A percentile compares a stretch with the other conserved stretches of the same genome.
Conservation (phyloP, 2,113 vertebrate species). For the Candoia aspera region DNA sequence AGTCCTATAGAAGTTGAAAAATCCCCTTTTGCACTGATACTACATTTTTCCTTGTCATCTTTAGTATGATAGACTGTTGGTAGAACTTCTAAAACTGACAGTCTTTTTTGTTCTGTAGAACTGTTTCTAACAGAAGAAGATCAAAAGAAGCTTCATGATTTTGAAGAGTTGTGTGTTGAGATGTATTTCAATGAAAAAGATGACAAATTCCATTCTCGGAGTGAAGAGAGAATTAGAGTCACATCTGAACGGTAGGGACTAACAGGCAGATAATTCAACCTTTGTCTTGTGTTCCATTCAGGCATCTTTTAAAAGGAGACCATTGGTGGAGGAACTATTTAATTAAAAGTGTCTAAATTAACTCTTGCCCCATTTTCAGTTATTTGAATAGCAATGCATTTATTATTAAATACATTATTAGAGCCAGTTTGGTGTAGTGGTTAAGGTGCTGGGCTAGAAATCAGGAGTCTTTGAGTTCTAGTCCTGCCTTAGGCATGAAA, state of each 20-base stretch:
- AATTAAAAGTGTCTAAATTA: not conserved
- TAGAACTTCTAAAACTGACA: not conserved
- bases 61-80: not conserved
- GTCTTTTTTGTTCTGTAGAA: constrained; percentile 72
- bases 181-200: constrained; percentile 98
- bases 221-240: constrained; percentile 94
- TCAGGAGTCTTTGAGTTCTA: too few species aligned
- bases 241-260: constrained; percentile 90
- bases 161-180: constrained; percentile 98
- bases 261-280: not conserved
- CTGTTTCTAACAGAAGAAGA: constrained; percentile 97
- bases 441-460: too few species aligned
- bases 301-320: not conserved
- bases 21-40: too few species aligned
- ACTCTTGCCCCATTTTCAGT: not conserved
- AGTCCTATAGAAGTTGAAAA: not conserved
- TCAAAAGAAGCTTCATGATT: constrained; percentile 99
- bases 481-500: too few species aligned
- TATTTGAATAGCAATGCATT: not conserved
- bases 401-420: too few species aligned
- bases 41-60: not conserved
- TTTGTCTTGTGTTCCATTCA: not conserved
- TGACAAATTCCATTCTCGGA: constrained; percentile 95
- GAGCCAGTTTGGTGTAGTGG: too few species aligned
- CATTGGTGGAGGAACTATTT: not conserved